Conservation (phyloP, 1,140 invertebrate species). For the Yoshiicerus persimilis region DNA sequence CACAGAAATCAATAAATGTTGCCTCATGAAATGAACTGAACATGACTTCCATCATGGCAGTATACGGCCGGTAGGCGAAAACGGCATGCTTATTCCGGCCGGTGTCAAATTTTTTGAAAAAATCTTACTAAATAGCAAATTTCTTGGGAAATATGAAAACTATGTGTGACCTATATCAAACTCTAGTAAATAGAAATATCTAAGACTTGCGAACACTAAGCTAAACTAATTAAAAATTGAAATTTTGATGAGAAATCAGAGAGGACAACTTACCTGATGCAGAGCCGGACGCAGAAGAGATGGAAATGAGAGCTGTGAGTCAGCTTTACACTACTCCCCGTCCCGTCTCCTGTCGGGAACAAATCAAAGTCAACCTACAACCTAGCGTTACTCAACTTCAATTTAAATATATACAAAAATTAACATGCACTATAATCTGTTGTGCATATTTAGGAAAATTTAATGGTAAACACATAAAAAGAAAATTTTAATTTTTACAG, state of each 20-base stretch:
- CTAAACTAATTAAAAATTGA: not conserved
- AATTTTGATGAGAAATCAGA: slow-evolving; percentile 28
- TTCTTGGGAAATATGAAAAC: not conserved
- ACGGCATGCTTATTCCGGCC: slow-evolving; percentile 27
- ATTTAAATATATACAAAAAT: not conserved
- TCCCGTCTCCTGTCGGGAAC: not conserved
- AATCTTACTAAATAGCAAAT: not conserved
- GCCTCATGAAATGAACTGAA: too few species aligned
- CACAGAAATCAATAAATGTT: too few species aligned
- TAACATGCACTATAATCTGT: too few species aligned
- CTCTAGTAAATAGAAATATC: not conserved
- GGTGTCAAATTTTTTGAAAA: not conserved
- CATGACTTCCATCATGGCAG: not conserved
- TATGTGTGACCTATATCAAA: not conserved
- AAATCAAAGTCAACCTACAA: not conserved
- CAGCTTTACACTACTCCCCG: not conserved
- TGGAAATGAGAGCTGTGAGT: not conserved
- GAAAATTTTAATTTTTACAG: too few species aligned
- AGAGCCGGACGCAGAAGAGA: slow-evolving; percentile 46
- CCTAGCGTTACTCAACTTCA: not conserved
- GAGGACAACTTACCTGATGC: slow-evolving; percentile 43
- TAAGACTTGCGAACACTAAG: not conserved
- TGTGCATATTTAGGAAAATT: not conserved
- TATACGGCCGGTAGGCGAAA: not conserved
- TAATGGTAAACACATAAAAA: not conserved